These are phyloP conservation scores for Dascillus cervinus DNA, from an alignment of 2,888 invertebrate genomes.

Conservation along the genomic window DNA sequence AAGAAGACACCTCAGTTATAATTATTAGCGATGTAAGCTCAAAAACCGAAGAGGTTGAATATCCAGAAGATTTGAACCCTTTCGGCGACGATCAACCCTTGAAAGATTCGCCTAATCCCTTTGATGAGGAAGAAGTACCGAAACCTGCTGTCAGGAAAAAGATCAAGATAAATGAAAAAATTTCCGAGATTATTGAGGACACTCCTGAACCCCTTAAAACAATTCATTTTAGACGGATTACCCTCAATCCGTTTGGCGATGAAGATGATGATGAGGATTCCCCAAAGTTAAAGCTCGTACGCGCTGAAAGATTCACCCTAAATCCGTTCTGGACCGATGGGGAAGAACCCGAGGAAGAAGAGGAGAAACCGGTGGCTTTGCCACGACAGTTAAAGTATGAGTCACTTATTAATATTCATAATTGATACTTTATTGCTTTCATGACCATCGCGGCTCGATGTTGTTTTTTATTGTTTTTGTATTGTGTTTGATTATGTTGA, in stretches of 20 bases:
- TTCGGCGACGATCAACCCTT: slow-evolving; percentile 54
- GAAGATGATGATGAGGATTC: slow-evolving; percentile 21
- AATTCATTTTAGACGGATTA: slow-evolving; percentile 16
- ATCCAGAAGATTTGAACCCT: slow-evolving; percentile 78
- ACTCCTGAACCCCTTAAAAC: slow-evolving; percentile 10
- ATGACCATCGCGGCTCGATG: neutral
- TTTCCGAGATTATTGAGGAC: neutral
- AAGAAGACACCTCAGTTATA: too few species aligned
- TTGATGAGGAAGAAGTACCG: slow-evolving; percentile 41
- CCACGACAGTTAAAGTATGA: slow-evolving; percentile 43
- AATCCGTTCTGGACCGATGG: slow-evolving; percentile 73
- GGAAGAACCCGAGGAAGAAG: slow-evolving; percentile 51
- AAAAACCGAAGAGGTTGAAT: too few species aligned
- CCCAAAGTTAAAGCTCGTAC: slow-evolving; percentile 17
- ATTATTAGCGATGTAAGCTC: too few species aligned
- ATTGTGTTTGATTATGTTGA: slow-evolving; percentile 26
- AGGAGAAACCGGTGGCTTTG: slow-evolving; percentile 41
- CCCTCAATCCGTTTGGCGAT: slow-evolving; percentile 27
- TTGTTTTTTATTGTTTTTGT: neutral
- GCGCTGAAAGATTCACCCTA: slow-evolving; percentile 42
- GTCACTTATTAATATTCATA: slow-evolving; percentile 24
- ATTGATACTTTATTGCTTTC: slow-evolving; percentile 11
- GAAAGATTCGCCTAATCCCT: slow-evolving; percentile 17
- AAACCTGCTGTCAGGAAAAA: slow-evolving; percentile 18
- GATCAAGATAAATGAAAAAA: slow-evolving; percentile 1